These are phyloP conservation scores for Psophia crepitans DNA, from an alignment of 2,113 vertebrate genomes.

Conservation along the genomic window DNA sequence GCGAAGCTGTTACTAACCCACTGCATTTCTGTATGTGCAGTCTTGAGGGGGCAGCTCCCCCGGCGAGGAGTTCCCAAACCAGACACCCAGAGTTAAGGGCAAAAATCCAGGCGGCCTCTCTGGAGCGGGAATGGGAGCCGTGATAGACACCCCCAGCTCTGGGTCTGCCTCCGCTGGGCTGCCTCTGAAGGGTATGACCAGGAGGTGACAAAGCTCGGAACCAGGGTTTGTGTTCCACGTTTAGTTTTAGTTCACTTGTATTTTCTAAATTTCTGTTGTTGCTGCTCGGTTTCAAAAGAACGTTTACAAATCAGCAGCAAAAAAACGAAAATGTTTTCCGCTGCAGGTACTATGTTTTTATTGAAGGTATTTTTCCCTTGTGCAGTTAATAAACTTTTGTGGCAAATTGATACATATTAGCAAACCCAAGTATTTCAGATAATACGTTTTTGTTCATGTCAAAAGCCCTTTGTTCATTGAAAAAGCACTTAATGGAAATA, in stretches of 20 bases:
- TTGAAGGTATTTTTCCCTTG: background rate
- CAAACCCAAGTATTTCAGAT: background rate
- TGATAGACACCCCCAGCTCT: accelerated
- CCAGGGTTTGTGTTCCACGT: accelerated
- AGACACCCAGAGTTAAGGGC: background rate
- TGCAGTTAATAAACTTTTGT: background rate
- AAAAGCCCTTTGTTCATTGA: background rate
- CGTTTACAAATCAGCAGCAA: background rate
- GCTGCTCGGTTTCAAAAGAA: background rate
- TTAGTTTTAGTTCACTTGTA: background rate
- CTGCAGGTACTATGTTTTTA: background rate
- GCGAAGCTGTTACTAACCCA: background rate
- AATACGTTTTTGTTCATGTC: background rate
- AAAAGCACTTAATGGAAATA: conserved; percentile 10
- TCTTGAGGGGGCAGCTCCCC: background rate
- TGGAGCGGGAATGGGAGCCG: background rate
- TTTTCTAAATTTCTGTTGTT: background rate
- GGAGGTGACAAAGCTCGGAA: accelerated
- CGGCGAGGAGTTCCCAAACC: accelerated
- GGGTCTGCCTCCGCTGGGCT: background rate
- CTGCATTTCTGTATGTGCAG: accelerated
- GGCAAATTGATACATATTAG: background rate
- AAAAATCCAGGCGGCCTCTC: background rate
- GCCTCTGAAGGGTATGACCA: background rate
- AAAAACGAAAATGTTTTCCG: background rate